These are phyloP conservation scores for Gavialis gangeticus DNA, from an alignment of 2,113 vertebrate species.

Conservation along the genomic window DNA sequence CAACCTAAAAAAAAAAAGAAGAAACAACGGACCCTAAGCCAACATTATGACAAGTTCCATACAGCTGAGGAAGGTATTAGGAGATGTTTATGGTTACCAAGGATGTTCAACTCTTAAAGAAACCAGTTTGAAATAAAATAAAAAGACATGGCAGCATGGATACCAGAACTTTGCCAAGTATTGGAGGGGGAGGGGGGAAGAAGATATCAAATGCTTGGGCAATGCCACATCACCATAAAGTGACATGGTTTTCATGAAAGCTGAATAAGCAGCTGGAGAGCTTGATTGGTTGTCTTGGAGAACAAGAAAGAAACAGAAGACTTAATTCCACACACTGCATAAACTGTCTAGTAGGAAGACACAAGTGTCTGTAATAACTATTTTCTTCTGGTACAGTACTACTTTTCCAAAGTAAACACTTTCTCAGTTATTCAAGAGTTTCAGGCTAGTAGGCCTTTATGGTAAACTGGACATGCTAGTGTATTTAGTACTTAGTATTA, in stretches of 20 bases:
- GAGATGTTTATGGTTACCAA: too few species aligned
- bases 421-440: not conserved
- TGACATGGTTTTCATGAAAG: not conserved
- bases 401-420: not conserved
- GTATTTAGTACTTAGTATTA: not conserved
- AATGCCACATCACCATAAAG: not conserved
- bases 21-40: not conserved
- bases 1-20: not conserved
- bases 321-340: not conserved
- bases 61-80: not conserved
- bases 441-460: not conserved
- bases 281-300: not conserved
- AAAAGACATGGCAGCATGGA: not conserved
- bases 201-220: not conserved
- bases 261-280: slow-evolving; percentile 9
- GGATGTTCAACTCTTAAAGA: not conserved
- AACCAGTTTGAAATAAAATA: fast-evolving
- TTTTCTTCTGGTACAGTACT: not conserved
- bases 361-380: not conserved
- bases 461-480: not conserved
- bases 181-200: not conserved
- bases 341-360: slow-evolving; percentile 8
- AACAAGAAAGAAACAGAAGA: not conserved
- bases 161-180: not conserved
- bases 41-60: not conserved